Evolutionary conservation across 2,797 vertebrate genomes (phyloP).

Genomic region (Hypotaenidia okinawae): DNA sequence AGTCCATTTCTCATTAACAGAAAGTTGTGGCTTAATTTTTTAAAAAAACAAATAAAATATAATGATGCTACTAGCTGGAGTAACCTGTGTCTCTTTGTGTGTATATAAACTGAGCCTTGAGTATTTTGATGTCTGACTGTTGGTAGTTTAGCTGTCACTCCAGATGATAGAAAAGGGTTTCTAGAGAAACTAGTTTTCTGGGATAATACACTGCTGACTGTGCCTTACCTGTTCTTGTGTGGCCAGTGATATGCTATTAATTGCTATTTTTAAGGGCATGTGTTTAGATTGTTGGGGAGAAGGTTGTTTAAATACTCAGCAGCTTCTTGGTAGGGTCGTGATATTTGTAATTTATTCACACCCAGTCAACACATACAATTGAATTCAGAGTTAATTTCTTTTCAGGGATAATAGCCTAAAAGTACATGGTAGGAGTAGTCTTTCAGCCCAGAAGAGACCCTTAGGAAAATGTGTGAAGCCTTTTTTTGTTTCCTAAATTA

Average conservation of each 20-base stretch:
- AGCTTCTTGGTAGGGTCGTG: accelerated
- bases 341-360: neutral
- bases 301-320: neutral
- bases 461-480: neutral
- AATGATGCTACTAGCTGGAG: neutral
- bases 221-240: neutral
- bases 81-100: neutral
- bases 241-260: neutral
- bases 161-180: neutral
- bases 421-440: neutral
- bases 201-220: neutral
- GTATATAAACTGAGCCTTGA: neutral
- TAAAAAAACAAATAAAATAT: neutral
- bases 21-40: neutral
- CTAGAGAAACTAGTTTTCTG: neutral
- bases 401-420: neutral
- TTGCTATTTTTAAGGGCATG: neutral
- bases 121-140: neutral
- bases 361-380: neutral
- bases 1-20: neutral
- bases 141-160: neutral
- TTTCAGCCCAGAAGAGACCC: neutral
- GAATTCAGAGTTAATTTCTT: neutral
- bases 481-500: neutral
- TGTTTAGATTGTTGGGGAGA: neutral